Evolutionary conservation across 2,888 invertebrate genomes (phyloP), one percentile per base, ranked within the genome.

Genomic region (Tiliacea citrago): DNA sequence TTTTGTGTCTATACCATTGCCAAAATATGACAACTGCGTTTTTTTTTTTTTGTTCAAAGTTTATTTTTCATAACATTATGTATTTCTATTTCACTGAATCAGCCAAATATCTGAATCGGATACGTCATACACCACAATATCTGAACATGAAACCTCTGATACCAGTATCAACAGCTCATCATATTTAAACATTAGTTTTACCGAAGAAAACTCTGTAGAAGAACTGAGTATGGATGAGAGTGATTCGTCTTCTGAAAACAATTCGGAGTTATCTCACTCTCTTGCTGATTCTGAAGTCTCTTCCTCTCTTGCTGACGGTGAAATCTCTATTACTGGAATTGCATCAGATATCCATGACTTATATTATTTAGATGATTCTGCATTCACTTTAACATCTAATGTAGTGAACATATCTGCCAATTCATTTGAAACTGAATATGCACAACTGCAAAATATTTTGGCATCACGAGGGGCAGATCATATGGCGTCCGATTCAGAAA

Each of bases 141-240:
- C 94, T 0, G 95, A 93, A 75, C 83, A 92, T 68, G 94, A 90
- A 18, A 95, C 95, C 0, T 87, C 93, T 0, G 95, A 96, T 70
- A 95, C 95, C 0, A 95, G 94, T 60, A 89, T 95, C 2, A 9
- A 88, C 29, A 62, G 72, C 35, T 66, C 71, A 4, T 18, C 29
- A 57, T 21, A 51, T 2, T 24, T 57, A 0, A 21, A 53, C 39
- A 13, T 53, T 8, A 51, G 68, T 29, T 53, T 29, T 0, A 62
- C 4, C 0, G 45, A 60, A n/a, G 73, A 73, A 21, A 12, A 45
- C 9, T 76, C 70, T 3, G 67, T 70, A 2, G 75, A 62, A 35
- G 81, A 84, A 13, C 73, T 57, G 0, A 39, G 0, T 1, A 12
- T 13, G 2, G 65, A 51, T 3, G 57, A 66, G 0, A 58, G 6